Base-by-base conservation (phyloP, 2,888 invertebrate species). In the Timema cristinae region DNA sequence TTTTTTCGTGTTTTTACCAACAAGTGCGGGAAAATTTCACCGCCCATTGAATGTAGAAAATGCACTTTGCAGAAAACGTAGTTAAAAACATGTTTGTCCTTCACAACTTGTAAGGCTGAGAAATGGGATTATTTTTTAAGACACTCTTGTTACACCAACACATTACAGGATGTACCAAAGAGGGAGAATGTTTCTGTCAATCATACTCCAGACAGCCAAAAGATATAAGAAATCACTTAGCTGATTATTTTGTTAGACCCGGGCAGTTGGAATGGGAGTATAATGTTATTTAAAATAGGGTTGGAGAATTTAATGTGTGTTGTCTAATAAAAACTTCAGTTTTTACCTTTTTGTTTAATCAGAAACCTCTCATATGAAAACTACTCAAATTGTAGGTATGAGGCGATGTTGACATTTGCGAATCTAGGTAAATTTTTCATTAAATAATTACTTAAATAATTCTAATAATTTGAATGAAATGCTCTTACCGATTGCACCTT, bases 41-140 rank as follows among this genome's bases (percentile, higher is more conserved):
- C n/a, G n/a, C n/a, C n/a, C n/a, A n/a, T n/a, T n/a, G n/a, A n/a
- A n/a, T n/a, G n/a, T n/a, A n/a, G n/a, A n/a, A n/a, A n/a, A n/a
- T n/a, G n/a, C n/a, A n/a, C 54, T 54, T 54, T 54, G 54, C 54
- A 54, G 11, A 54, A 54, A 54, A 54, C 54, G 4, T 54, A 2
- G n/a, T 54, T 54, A n/a, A 54, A 54, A 54, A 4, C 54, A 54
- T 54, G 54, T 54, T 54, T 54, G 11, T 54, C 11, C 54, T 54
- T 54, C 54, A 54, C 54, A 54, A 54, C 54, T 54, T 54, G 54
- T 54, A 54, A 54, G 54, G n/a, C 54, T 54, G n/a, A 54, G 54
- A n/a, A 4, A 54, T 54, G 54, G 54, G 54, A 54, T 54, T 11
- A 54, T 54, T 54, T 54, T 54, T 54, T 1, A 54, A 54, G 54